Evolutionary conservation across 2,797 vertebrate genomes (phyloP).

Genomic region (Petrocephalus schoutedeni): DNA sequence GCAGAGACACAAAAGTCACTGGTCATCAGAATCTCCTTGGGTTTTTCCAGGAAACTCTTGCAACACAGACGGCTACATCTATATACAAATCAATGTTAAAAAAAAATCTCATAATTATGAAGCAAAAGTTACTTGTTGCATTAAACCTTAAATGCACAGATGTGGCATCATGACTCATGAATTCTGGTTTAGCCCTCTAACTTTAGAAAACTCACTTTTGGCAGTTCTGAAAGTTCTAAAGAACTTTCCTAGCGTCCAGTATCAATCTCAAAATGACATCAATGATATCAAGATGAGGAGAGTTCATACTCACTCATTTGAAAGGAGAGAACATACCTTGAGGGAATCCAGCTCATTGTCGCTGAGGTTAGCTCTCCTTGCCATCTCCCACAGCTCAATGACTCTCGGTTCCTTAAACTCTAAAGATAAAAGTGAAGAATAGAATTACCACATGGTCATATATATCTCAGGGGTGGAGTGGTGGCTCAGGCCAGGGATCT

Average conservation of each 20-base stretch:
- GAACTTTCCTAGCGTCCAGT: too few relatives aligned
- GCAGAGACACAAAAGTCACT: background rate
- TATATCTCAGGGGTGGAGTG: background rate
- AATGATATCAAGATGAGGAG: background rate
- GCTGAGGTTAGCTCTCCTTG: slow-evolving; percentile 79
- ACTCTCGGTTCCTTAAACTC: slow-evolving; percentile 92
- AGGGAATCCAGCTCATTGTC: slow-evolving; percentile 84
- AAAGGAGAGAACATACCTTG: slow-evolving; percentile 61
- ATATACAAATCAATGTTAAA: background rate
- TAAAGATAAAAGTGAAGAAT: slow-evolving; percentile 40
- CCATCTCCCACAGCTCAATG: slow-evolving; percentile 92
- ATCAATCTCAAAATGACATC: too few relatives aligned
- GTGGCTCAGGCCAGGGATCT: too few relatives aligned
- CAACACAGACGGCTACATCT: slow-evolving; percentile 52
- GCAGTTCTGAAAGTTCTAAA: too few relatives aligned
- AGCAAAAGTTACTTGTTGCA: too few relatives aligned
- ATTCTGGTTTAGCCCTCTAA: too few relatives aligned
- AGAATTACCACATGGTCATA: background rate
- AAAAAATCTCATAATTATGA: too few relatives aligned
- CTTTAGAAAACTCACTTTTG: too few relatives aligned
- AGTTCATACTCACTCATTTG: background rate
- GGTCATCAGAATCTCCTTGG: background rate
- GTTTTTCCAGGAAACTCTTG: background rate
- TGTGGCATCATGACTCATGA: too few relatives aligned
- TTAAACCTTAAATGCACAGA: too few relatives aligned